Evolutionary conservation across 2,113 vertebrate genomes (phyloP).

Genomic region (Myxocyprinus asiaticus): DNA sequence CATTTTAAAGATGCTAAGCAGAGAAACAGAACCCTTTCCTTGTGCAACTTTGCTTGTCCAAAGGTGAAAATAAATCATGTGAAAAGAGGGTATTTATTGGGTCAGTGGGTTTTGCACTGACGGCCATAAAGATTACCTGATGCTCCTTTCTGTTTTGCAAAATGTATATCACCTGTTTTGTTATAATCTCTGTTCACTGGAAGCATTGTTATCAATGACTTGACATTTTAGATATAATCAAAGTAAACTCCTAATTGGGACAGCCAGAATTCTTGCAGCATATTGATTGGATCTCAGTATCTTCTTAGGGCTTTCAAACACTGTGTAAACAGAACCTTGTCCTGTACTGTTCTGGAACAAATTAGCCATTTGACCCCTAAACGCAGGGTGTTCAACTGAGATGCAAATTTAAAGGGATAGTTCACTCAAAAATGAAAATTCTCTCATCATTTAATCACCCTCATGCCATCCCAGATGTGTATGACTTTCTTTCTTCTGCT

Average conservation of each 20-base stretch:
- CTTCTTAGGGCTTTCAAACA: background rate
- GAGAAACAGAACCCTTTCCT: slow-evolving; percentile 63
- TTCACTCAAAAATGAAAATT: no score
- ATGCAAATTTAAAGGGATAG: background rate
- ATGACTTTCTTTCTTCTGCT: no score
- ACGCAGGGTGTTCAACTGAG: background rate
- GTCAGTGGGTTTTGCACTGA: slow-evolving; percentile 14
- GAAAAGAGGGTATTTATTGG: background rate
- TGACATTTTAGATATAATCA: slow-evolving; percentile 26
- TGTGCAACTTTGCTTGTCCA: slow-evolving; percentile 61
- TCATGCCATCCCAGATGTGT: no score
- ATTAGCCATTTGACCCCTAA: background rate
- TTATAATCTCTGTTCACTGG: background rate
- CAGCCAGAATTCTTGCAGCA: background rate
- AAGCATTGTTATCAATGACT: background rate
- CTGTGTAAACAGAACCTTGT: slow-evolving; percentile 35
- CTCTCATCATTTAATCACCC: no score
- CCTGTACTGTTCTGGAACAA: slow-evolving; percentile 14
- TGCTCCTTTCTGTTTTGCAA: background rate
- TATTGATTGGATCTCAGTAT: slow-evolving; percentile 16
- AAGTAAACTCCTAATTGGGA: background rate
- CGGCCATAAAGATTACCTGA: background rate
- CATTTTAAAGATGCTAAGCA: slow-evolving; percentile 53
- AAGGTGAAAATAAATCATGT: slow-evolving; percentile 51
- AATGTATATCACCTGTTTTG: slow-evolving; percentile 1